phyloP scores from a whole-genome alignment of 2,113 vertebrate species.

The Oophaga pumilio region DNA sequence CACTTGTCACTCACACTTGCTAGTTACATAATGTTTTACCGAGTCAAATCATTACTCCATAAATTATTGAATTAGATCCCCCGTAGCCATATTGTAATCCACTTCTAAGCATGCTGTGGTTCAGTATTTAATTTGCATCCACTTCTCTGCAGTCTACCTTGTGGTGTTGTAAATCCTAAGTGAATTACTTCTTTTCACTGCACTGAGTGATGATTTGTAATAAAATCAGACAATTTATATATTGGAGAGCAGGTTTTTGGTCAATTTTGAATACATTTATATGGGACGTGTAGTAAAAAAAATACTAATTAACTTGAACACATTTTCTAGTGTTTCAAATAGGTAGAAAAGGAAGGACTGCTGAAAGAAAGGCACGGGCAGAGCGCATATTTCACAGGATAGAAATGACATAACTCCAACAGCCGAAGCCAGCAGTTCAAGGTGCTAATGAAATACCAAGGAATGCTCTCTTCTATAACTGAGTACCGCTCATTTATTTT shows the following conservation, averaged over 20 bases:
- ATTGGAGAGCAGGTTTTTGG: constrained; percentile 8
- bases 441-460: constrained; percentile 17
- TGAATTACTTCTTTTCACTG: constrained; percentile 34
- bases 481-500: not conserved
- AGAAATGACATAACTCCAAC: constrained; percentile 12
- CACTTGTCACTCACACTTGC: not conserved
- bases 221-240: constrained; percentile 50
- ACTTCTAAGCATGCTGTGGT: constrained; percentile 1
- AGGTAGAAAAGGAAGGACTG: constrained; percentile 7
- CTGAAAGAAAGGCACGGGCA: constrained; percentile 15
- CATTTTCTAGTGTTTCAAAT: constrained; percentile 16
- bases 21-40: not conserved
- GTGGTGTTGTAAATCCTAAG: constrained; percentile 32
- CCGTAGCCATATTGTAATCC: not conserved
- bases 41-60: not conserved
- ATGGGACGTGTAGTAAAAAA: constrained; percentile 49
- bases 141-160: constrained; percentile 21
- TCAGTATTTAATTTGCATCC: constrained; percentile 21
- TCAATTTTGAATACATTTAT: constrained; percentile 47
- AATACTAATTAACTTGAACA: constrained; percentile 46
- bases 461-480: not conserved
- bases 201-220: constrained; percentile 36
- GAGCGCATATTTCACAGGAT: not conserved
- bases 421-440: constrained; percentile 6
- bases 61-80: constrained; percentile 5